A percentile compares a stretch with the other conserved stretches of the same genome.
These are phyloP conservation scores for Coturnix japonica DNA, from an alignment of 2,113 vertebrate species.

Conservation along the genomic window DNA sequence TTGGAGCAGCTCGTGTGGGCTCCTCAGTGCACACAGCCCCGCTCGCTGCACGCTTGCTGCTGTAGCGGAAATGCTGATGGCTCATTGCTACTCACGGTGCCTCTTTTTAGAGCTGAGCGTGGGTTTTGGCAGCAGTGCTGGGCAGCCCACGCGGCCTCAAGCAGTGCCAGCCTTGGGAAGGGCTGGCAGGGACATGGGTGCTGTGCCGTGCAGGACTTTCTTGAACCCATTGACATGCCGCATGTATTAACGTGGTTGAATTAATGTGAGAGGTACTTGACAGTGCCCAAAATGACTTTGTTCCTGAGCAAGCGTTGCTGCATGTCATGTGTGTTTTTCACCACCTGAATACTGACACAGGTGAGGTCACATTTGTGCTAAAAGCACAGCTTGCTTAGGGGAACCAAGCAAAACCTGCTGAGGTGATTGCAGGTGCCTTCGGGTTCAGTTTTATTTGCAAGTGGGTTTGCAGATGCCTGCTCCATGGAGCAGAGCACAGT, in stretches of 20 bases:
- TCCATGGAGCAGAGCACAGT: not conserved
- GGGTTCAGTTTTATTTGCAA: not conserved
- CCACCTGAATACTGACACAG: not conserved
- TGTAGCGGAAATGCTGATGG: not conserved
- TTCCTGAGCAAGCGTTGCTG: not conserved
- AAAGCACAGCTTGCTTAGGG: fast-evolving
- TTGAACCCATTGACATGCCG: not conserved
- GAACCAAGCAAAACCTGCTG: not conserved
- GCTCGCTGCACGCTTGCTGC: fast-evolving
- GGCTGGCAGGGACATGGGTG: not conserved
- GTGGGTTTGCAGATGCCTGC: not conserved
- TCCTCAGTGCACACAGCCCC: fast-evolving
- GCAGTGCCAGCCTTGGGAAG: not conserved
- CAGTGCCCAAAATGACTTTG: constrained; percentile 27
- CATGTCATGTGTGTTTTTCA: not conserved
- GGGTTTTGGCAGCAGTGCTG: not conserved
- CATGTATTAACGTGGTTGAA: not conserved
- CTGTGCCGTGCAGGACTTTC: not conserved
- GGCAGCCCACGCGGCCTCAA: not conserved
- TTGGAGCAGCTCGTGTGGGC: not conserved
- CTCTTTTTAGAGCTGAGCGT: not conserved
- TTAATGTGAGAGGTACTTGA: not conserved
- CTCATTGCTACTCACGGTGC: not conserved
- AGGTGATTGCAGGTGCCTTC: fast-evolving
- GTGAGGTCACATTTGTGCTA: not conserved